Evolutionary conservation across 2,797 vertebrate species (phyloP).

Genomic region (Pseudotriccus pelzelni): DNA sequence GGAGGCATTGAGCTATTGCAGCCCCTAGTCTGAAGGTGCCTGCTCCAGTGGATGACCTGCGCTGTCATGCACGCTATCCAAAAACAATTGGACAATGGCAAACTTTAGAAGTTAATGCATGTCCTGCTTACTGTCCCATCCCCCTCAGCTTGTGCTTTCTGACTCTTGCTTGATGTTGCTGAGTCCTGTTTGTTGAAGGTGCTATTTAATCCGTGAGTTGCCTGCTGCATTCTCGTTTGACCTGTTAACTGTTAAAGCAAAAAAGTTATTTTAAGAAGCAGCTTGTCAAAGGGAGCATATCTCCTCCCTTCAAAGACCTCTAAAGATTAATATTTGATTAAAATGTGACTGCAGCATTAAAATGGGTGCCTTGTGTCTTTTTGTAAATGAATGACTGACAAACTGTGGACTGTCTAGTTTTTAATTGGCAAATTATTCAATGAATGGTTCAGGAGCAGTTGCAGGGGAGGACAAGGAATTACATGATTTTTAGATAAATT

Average conservation of each 20-base stretch:
- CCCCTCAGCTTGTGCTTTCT: conserved; percentile 27
- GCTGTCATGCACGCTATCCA: conserved; percentile 18
- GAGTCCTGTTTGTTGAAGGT: background rate
- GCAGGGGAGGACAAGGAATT: background rate
- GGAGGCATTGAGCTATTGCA: conserved; percentile 64
- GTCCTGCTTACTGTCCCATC: conserved; percentile 3
- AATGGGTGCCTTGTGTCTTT: conserved; percentile 23
- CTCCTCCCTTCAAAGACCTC: background rate
- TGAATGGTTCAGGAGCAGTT: background rate
- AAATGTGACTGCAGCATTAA: conserved; percentile 49
- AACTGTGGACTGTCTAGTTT: background rate
- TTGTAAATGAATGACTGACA: background rate
- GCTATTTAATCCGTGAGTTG: conserved; percentile 26
- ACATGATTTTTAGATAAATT: background rate
- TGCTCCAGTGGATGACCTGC: conserved; percentile 48
- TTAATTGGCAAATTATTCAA: conserved; percentile 12
- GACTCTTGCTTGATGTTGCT: background rate
- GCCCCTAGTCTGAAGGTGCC: conserved; percentile 58
- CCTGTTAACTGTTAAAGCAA: conserved; percentile 22
- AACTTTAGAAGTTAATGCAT: conserved; percentile 45
- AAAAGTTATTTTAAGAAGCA: conserved; percentile 14
- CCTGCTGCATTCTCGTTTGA: background rate
- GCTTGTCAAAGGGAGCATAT: conserved; percentile 1
- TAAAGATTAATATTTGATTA: conserved; percentile 32
- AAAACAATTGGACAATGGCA: conserved; percentile 47